Conservation (phyloP, 2,888 invertebrate species). For the Xestia rhomboidea region DNA sequence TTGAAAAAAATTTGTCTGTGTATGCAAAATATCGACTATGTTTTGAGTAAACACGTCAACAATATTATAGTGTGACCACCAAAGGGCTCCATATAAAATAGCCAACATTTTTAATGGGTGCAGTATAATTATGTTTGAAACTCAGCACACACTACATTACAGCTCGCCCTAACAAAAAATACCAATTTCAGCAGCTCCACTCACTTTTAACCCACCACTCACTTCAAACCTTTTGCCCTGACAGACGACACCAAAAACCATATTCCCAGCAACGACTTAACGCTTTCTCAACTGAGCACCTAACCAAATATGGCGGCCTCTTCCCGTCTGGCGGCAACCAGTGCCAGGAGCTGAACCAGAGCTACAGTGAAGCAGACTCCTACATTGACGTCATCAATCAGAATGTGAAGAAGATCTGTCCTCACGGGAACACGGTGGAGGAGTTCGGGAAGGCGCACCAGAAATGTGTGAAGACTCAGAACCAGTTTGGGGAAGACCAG, state of each 20-base stretch:
- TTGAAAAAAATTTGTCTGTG: not conserved
- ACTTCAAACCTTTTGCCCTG: conserved; percentile 83
- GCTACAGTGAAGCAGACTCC: conserved; percentile 88
- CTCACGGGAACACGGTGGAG: conserved; percentile 87
- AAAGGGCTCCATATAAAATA: not conserved
- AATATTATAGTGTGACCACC: not conserved
- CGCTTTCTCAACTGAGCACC: conserved; percentile 89
- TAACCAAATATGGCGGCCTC: conserved; percentile 88
- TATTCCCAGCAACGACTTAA: conserved; percentile 90
- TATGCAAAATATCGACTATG: not conserved
- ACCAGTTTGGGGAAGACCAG: conserved; percentile 80
- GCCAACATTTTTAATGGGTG: not conserved
- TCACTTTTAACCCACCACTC: conserved; percentile 72
- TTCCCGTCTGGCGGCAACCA: conserved; percentile 88
- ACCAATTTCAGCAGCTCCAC: conserved; percentile 56
- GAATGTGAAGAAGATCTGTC: conserved; percentile 84
- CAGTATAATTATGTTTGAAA: not conserved
- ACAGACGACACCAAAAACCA: conserved; percentile 90
- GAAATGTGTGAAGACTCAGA: conserved; percentile 87
- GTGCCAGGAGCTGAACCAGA: conserved; percentile 88
- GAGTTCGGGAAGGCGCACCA: conserved; percentile 89
- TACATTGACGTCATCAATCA: conserved; percentile 87
- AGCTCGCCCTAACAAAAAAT: not conserved
- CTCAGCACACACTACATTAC: not conserved
- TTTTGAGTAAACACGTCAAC: not conserved